Evolutionary conservation across 2,888 invertebrate genomes (phyloP).

Genomic region (Chorisops tibialis): DNA sequence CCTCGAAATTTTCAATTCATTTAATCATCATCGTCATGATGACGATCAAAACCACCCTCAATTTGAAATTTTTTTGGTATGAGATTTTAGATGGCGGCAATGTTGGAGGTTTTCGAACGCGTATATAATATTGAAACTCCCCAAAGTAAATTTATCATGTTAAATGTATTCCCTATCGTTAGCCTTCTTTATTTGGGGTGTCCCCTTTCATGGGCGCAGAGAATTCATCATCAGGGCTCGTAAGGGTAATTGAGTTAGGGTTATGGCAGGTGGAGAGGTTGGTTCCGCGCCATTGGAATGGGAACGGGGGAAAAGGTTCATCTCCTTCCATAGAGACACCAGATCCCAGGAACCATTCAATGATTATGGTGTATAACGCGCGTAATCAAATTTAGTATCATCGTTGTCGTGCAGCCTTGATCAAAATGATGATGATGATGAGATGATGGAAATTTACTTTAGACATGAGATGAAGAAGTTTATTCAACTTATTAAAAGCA

Average conservation of each 20-base stretch:
- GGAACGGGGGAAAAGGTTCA: not conserved
- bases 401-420: not conserved
- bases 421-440: slow-evolving; percentile 14
- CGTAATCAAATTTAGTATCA: slow-evolving; percentile 18
- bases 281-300: not conserved
- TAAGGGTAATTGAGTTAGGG: slow-evolving; percentile 32
- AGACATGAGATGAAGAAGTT: slow-evolving; percentile 2
- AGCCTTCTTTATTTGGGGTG: not conserved
- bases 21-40: slow-evolving; percentile 31
- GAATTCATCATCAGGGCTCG: slow-evolving; percentile 27
- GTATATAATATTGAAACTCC: slow-evolving; percentile 29
- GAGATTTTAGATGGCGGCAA: slow-evolving; percentile 7
- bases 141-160: slow-evolving; percentile 34
- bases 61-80: not conserved
- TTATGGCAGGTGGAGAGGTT: slow-evolving; percentile 22
- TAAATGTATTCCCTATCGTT: slow-evolving; percentile 29
- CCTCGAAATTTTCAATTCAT: slow-evolving; percentile 32
- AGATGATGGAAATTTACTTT: slow-evolving; percentile 5
- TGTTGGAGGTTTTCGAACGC: slow-evolving; percentile 26
- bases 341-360: slow-evolving; percentile 4
- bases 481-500: slow-evolving; percentile 8
- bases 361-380: slow-evolving; percentile 22
- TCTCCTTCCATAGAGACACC: not conserved
- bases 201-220: not conserved
- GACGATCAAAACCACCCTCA: slow-evolving; percentile 25